phyloP scores from a whole-genome alignment of 2,797 vertebrate species.

The Pogonophryne albipinna region DNA sequence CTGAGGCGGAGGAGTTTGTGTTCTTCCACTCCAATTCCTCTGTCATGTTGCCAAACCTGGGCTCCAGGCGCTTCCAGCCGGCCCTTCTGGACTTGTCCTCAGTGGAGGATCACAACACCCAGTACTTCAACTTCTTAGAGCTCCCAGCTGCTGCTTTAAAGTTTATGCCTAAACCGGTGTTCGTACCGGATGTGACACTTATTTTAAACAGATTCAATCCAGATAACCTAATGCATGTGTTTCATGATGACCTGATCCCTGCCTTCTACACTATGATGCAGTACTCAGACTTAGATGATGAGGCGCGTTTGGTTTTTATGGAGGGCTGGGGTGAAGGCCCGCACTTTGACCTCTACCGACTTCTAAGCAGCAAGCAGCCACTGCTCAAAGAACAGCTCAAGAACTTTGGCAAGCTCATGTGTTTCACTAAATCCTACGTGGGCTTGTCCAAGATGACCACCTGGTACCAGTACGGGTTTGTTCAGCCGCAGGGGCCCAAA shows the following conservation, averaged over 20 bases:
- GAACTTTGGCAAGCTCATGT: slow-evolving; percentile 94
- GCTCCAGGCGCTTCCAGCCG: slow-evolving; percentile 95
- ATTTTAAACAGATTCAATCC: slow-evolving; percentile 97
- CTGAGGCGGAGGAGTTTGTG: slow-evolving; percentile 95
- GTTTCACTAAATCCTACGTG: slow-evolving; percentile 95
- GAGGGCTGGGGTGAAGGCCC: slow-evolving; percentile 95
- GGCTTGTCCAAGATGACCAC: slow-evolving; percentile 97
- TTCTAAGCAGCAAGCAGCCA: slow-evolving; percentile 95
- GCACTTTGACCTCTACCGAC: slow-evolving; percentile 94
- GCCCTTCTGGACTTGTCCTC: slow-evolving; percentile 96
- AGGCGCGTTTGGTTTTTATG: slow-evolving; percentile 96
- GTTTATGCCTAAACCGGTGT: slow-evolving; percentile 96
- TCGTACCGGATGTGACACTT: slow-evolving; percentile 94
- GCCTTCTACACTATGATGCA: slow-evolving; percentile 97
- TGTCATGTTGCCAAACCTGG: slow-evolving; percentile 95
- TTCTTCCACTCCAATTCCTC: slow-evolving; percentile 97
- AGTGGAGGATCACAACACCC: slow-evolving; percentile 97
- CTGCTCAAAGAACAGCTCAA: slow-evolving; percentile 93
- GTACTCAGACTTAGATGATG: slow-evolving; percentile 91
- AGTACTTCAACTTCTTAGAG: slow-evolving; percentile 98
- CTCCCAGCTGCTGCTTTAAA: slow-evolving; percentile 93
- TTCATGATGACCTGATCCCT: slow-evolving; percentile 96
- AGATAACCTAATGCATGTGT: slow-evolving; percentile 98
- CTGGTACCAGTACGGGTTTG: slow-evolving; percentile 99
- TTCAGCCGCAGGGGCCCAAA: slow-evolving; percentile 97